Percentiles rank a stretch among this genome's conserved stretches.
These are phyloP conservation scores for Neostethus bicornis DNA, from an alignment of 2,797 vertebrate genomes.

Conservation along the genomic window DNA sequence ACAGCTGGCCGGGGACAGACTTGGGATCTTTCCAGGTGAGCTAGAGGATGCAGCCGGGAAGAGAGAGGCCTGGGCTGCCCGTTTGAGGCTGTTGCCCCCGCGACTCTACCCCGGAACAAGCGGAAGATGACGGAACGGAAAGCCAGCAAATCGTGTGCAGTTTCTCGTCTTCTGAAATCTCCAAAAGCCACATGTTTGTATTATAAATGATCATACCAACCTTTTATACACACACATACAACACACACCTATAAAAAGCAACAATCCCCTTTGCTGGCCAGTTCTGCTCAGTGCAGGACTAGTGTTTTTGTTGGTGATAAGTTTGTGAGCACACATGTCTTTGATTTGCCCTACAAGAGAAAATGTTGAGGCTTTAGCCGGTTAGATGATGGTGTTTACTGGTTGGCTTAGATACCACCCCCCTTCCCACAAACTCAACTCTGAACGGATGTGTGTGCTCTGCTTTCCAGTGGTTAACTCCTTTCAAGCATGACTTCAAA, in stretches of 20 bases:
- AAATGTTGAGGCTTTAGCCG: constrained; percentile 76
- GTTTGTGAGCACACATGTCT: constrained; percentile 74
- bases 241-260: constrained; percentile 76
- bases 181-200: constrained; percentile 79
- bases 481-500: constrained; percentile 58
- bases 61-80: too few species aligned
- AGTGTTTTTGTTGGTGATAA: constrained; percentile 79
- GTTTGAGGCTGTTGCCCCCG: too few species aligned
- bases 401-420: constrained; percentile 67
- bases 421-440: constrained; percentile 36
- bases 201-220: constrained; percentile 62
- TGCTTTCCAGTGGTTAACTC: constrained; percentile 46
- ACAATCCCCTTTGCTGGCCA: constrained; percentile 77
- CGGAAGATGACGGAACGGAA: too few species aligned
- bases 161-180: constrained; percentile 77
- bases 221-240: constrained; percentile 34
- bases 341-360: constrained; percentile 79
- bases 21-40: too few species aligned
- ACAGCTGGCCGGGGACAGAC: too few species aligned
- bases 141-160: constrained; percentile 51
- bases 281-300: constrained; percentile 62
- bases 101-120: too few species aligned
- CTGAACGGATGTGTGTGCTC: constrained; percentile 36
- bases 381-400: constrained; percentile 75
- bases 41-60: too few species aligned